These are phyloP conservation scores for Moxostoma hubbsi DNA, from an alignment of 2,797 vertebrate genomes.

Conservation along the genomic window DNA sequence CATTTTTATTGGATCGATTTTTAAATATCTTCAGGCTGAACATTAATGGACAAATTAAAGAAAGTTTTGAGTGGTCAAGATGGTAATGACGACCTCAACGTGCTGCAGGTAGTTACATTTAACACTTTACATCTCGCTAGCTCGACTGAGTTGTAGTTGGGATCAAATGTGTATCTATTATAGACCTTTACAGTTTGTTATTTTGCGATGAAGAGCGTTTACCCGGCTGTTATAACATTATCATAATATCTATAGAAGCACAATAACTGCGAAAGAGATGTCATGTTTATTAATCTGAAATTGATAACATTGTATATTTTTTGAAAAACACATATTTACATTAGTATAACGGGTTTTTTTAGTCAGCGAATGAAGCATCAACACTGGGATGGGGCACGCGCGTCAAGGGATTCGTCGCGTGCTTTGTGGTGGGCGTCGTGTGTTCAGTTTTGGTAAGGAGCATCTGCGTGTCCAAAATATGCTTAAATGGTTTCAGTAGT, in stretches of 20 bases:
- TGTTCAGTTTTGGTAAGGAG: conserved; percentile 84
- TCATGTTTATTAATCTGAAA: background rate
- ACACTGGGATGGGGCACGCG: conserved; percentile 83
- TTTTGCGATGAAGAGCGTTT: background rate
- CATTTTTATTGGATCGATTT: background rate
- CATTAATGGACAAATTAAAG: conserved; percentile 83
- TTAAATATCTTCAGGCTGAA: background rate
- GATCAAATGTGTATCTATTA: background rate
- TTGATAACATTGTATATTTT: background rate
- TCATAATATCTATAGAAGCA: background rate
- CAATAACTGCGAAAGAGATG: background rate
- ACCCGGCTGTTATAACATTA: background rate
- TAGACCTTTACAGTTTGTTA: background rate
- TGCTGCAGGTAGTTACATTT: conserved; percentile 67
- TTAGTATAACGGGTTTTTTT: conserved; percentile 11
- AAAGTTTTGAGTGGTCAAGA: conserved; percentile 65
- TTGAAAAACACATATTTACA: background rate
- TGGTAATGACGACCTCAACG: conserved; percentile 58
- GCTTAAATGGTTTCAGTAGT: background rate
- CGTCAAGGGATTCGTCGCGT: conserved; percentile 84
- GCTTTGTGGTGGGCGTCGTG: conserved; percentile 79
- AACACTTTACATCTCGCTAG: background rate
- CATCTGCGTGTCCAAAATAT: background rate
- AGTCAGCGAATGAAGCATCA: conserved; percentile 78
- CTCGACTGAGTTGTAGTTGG: too few relatives aligned